Percentiles rank a stretch among this genome's conserved stretches.
phyloP scores from a whole-genome alignment of 2,888 invertebrate genomes.

The Brachyptera risi region DNA sequence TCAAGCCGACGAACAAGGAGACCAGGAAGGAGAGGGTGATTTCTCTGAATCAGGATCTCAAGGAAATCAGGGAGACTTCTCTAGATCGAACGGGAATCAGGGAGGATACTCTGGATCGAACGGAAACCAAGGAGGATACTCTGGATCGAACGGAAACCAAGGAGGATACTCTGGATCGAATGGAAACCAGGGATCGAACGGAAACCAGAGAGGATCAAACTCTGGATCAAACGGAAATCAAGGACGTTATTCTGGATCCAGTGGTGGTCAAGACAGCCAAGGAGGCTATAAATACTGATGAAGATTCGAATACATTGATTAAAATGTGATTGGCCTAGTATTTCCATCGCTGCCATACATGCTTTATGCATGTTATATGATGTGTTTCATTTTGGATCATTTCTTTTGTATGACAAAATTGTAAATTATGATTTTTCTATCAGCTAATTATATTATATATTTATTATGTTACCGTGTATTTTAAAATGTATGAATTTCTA shows the following conservation, averaged over 20 bases:
- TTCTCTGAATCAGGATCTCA: slow-evolving; percentile 40
- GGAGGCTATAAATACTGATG: not conserved
- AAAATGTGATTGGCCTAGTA: too few species aligned
- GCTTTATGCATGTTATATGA: too few species aligned
- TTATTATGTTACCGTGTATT: too few species aligned
- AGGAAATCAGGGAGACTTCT: slow-evolving; percentile 11
- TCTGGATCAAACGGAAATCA: not conserved
- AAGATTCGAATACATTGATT: too few species aligned
- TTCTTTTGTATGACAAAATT: too few species aligned
- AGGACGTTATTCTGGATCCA: not conserved
- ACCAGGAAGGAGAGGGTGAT: not conserved
- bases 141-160: slow-evolving; percentile 5
- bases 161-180: slow-evolving; percentile 22
- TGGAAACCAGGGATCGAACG: not conserved
- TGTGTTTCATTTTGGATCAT: too few species aligned
- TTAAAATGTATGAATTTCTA: too few species aligned
- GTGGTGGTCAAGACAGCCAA: not conserved
- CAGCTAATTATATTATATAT: too few species aligned
- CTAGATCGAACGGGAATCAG: slow-evolving; percentile 4
- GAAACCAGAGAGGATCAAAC: not conserved
- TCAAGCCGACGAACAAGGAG: slow-evolving; percentile 7
- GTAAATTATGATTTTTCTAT: too few species aligned
- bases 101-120: slow-evolving; percentile 39
- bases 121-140: slow-evolving; percentile 12
- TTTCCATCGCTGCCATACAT: too few species aligned